Base-by-base conservation (phyloP, 1,140 invertebrate species). In the Antheraea mylitta region DNA sequence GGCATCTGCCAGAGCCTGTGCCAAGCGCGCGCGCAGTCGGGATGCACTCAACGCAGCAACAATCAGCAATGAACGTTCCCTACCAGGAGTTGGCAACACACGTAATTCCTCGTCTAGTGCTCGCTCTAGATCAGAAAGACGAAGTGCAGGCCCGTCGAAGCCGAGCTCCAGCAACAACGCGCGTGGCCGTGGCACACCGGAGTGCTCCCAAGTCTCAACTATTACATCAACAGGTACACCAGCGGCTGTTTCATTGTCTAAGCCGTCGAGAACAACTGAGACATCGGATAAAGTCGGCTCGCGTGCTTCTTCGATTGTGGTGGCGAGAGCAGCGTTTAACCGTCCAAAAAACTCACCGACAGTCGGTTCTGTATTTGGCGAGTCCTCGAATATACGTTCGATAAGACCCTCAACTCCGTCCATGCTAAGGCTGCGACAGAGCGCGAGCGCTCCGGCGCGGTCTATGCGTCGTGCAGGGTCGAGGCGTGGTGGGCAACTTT, bases 71-170 rank as follows among this genome's bases (percentile, higher is more conserved):
- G 83, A 67, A 7, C 81, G 74, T 18, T 69, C 72, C n/a, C 76
- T 76, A 10, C 69, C 53, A 45, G 86, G 85, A 36, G 80, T 82
- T 13, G 86, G 80, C 85, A 95, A 82, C 30, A 92, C 93, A 71
- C 94, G 93, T 11, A 96, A 77, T 84, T 97, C 96, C 66, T 97
- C 96, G 73, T 97, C 96, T 64, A 98, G 85, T 4, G 95, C 94
- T 68, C 92, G 93, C n/a, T 95, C 94, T 59, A 98, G 88, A 64
- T 97, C 96, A 0, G 86, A 80, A 1, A 97, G 83, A 67, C 94
- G 95, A 11, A 97, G 91, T 38, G 95, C 92, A 3, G 94, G 85
- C 18, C 92, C 91, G 7, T 93, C 93, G 78, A 97, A 96, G 19
- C 96, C 96, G 10, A 97, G 83, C 64, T 96, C 95, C 53, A 95